Conservation (phyloP, 1,140 invertebrate genomes). For the Metaphire vulgaris region DNA sequence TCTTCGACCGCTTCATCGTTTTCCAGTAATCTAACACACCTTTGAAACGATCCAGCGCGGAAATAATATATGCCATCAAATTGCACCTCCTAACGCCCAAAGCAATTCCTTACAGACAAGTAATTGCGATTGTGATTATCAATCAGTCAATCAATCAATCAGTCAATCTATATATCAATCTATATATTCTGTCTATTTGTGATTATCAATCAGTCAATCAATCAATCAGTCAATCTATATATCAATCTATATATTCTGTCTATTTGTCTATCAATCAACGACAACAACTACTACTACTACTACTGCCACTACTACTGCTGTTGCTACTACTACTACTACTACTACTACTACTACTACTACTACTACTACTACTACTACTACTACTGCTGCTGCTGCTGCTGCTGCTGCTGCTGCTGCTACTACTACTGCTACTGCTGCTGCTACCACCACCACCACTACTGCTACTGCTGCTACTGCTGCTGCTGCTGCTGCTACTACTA, state of each 20-base stretch:
- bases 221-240: neutral
- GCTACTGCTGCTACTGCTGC: neutral
- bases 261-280: neutral
- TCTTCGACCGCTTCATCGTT: neutral
- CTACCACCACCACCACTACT: neutral
- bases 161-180: neutral
- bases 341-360: neutral
- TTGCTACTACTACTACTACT: neutral
- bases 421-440: neutral
- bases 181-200: neutral
- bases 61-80: too few relatives aligned
- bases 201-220: neutral
- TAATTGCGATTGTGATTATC: too few relatives aligned
- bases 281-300: neutral
- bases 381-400: neutral
- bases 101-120: too few relatives aligned
- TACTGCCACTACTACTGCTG: neutral
- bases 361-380: neutral
- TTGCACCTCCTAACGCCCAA: neutral
- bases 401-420: neutral
- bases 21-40: too few relatives aligned
- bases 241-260: neutral
- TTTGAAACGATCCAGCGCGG: too few relatives aligned
- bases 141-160: neutral
- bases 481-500: neutral